Conservation (phyloP, 2,113 vertebrate genomes). For the Protomyctophum bolini region DNA sequence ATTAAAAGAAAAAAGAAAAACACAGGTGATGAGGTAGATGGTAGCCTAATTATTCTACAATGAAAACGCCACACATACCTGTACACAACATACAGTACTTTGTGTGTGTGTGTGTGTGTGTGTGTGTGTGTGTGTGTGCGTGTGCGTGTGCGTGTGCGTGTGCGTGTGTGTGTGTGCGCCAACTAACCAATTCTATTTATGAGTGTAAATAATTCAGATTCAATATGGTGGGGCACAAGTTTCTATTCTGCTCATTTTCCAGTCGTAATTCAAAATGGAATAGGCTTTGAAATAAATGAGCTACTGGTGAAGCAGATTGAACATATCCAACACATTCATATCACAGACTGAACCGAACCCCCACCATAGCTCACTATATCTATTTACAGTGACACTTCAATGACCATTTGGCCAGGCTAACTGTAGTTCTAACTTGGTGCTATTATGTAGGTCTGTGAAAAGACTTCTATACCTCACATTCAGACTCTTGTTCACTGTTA, state of each 20-base stretch:
- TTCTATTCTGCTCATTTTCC: slow-evolving; percentile 10
- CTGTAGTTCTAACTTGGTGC: neutral
- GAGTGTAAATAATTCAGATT: slow-evolving; percentile 29
- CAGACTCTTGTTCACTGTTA: no score
- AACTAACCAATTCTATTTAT: no score
- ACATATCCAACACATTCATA: no score
- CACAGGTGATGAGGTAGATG: neutral
- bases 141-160: neutral
- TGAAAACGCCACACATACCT: no score
- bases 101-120: neutral
- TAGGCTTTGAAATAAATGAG: slow-evolving; percentile 15
- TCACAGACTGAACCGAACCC: no score
- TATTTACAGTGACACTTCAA: no score
- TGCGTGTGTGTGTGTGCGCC: neutral
- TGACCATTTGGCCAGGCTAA: neutral
- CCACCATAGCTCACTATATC: no score
- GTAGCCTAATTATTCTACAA: neutral
- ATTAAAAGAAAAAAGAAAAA: slow-evolving; percentile 6
- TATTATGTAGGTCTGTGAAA: slow-evolving; percentile 21
- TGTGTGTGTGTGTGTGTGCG: neutral
- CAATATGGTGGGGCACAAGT: slow-evolving; percentile 5
- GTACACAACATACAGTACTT: no score
- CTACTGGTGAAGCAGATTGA: slow-evolving; percentile 8
- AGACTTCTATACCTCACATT: no score
- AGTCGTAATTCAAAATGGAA: slow-evolving; percentile 21